Base-by-base conservation (phyloP, 2,113 vertebrate genomes). In the Psilopogon haemacephalus region DNA sequence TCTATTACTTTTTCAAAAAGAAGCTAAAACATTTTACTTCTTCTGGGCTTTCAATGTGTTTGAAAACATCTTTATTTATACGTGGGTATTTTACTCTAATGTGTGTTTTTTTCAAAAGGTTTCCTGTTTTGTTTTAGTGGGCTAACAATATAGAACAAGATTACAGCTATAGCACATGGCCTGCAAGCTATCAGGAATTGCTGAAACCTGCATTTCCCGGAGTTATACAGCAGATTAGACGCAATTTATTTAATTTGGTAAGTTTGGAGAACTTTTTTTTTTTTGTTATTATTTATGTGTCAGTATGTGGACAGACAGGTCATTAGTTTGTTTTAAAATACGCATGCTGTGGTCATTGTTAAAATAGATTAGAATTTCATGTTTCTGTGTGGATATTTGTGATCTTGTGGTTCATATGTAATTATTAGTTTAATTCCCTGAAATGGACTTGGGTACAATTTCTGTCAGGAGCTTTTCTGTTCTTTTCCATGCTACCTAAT, bases 161-260 rank as follows among this genome's bases (percentile, higher is more conserved):
- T 96, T 86, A 89, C 15, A 96, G 97, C 62, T 99, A 99, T 86
- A 94, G 93, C 35, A 96, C 95, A 26, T 99, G 99, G 99, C 98
- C 99, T 83, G 65, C 97, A 54, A 98, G 98, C 90, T 97, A 98
- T 68, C 98, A 98, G 86, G 99, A 99, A 59, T 98, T 99, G 59
- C 97, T 99, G 63, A 98, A 98, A 82, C 98, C 98, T 30, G 82
- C 98, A 5, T 98, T 98, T 95, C 98, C 98, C 12, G 98, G 98
- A 90, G 98, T 97, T 93, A 98, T 99, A 93, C 98, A 98, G 46
- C 98, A 98, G 91, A 98, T 99, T 84, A 97, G 98, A 71, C 98
- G 98, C 15, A 99, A 99, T 97, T 98, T 99, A 94, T 99, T 98
- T 93, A 99, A 98, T 96, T 92, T 99, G 98, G 99, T 99, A 95